These are phyloP conservation scores for Hippasteria phrygiana DNA, from an alignment of 53 echinoderm and acorn worm genomes.

Conservation along the genomic window DNA sequence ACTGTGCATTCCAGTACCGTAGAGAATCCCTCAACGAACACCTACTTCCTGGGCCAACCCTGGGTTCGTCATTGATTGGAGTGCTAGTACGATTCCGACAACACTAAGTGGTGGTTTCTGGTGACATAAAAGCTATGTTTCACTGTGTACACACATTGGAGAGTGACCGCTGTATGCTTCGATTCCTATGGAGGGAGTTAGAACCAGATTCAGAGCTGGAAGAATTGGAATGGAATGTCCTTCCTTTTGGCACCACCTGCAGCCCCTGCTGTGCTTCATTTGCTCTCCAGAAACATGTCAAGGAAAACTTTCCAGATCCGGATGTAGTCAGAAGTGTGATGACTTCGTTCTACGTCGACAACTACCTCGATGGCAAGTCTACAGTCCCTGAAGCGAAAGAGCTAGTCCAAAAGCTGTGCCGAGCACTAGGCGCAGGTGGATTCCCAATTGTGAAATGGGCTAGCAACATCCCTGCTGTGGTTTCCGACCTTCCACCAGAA, in stretches of 20 bases:
- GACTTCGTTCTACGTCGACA: not conserved
- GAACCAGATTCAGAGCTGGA: not conserved
- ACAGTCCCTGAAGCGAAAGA: slow-evolving; percentile 11
- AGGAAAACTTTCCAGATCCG: not conserved
- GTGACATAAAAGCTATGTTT: slow-evolving; percentile 23
- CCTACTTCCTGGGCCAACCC: not conserved
- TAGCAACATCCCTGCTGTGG: slow-evolving; percentile 3
- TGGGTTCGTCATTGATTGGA: slow-evolving; percentile 10
- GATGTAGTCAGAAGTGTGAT: not conserved
- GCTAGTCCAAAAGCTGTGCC: slow-evolving; percentile 12
- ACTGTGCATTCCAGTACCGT: not conserved
- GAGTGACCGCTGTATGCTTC: slow-evolving; percentile 2
- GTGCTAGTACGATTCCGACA: slow-evolving; percentile 15
- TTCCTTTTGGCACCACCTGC: slow-evolving; percentile 61
- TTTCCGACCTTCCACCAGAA: slow-evolving; percentile 4
- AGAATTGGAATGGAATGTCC: slow-evolving; percentile 47
- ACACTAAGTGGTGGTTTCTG: slow-evolving; percentile 9
- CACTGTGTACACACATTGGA: not conserved
- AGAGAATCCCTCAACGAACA: not conserved
- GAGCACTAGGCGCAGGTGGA: not conserved
- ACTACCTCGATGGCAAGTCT: slow-evolving; percentile 3
- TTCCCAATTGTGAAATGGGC: slow-evolving; percentile 20
- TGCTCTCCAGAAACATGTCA: slow-evolving; percentile 52
- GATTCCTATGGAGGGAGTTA: slow-evolving; percentile 30
- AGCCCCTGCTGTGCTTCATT: slow-evolving; percentile 50